Percentiles rank a stretch among this genome's conserved stretches.
Conservation (phyloP, 2,797 vertebrate genomes). For the Chiropotes sagulatus region DNA sequence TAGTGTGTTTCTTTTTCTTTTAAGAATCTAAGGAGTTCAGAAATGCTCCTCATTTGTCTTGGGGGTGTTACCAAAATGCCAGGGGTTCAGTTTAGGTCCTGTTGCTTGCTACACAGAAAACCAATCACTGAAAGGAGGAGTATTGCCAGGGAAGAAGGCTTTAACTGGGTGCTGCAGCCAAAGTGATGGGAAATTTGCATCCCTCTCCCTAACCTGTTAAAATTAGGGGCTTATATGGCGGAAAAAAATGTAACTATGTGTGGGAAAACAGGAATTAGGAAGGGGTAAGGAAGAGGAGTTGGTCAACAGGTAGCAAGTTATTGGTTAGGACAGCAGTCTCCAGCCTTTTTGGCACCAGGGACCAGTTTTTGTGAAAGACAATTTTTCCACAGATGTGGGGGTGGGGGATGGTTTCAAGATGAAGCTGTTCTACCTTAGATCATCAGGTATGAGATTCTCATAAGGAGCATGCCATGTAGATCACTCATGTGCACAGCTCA, state of each 20-base stretch:
- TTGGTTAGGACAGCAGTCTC: background rate
- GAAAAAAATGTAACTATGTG: background rate
- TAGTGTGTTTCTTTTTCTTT: background rate
- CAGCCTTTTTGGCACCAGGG: background rate
- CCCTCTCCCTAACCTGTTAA: background rate
- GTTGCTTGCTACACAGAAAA: background rate
- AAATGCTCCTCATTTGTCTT: slow-evolving; percentile 1
- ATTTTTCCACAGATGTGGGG: background rate
- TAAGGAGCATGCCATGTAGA: background rate
- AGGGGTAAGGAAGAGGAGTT: background rate
- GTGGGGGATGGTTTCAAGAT: background rate
- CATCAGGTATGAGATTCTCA: background rate
- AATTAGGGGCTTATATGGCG: background rate
- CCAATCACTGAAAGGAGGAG: background rate
- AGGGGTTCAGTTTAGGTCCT: background rate
- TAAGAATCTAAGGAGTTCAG: background rate
- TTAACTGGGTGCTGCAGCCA: background rate
- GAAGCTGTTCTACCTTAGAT: background rate
- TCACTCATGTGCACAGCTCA: background rate
- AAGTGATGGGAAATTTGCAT: background rate
- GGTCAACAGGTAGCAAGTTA: background rate
- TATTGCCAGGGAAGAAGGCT: background rate
- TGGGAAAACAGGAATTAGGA: background rate
- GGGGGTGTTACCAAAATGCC: background rate
- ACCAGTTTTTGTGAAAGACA: background rate